phyloP scores from a whole-genome alignment of 2,797 vertebrate species.

The Trematomus bernacchii region DNA sequence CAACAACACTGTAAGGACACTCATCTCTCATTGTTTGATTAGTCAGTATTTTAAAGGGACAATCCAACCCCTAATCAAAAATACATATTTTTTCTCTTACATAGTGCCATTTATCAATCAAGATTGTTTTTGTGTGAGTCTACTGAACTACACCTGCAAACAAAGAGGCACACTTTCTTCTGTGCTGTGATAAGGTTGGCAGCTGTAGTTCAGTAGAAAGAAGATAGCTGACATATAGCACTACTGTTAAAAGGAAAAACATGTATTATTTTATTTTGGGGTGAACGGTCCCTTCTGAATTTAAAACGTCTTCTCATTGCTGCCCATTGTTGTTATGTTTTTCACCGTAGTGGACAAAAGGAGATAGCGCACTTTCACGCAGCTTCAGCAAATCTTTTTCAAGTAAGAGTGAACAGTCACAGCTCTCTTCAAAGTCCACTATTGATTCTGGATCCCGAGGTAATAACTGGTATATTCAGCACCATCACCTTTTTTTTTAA shows the following conservation, averaged over 20 bases:
- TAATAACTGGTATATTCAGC: constrained; percentile 45
- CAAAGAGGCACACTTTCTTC: too few species aligned
- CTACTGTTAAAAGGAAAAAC: too few species aligned
- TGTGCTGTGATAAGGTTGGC: too few species aligned
- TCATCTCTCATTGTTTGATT: constrained; percentile 59
- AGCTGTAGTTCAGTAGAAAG: too few species aligned
- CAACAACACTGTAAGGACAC: constrained; percentile 55
- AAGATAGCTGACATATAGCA: too few species aligned
- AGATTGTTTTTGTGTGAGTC: too few species aligned
- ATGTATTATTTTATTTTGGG: too few species aligned
- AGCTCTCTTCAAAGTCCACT: constrained; percentile 61
- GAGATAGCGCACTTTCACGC: constrained; percentile 40
- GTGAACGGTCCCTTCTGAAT: too few species aligned
- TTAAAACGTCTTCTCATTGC: not conserved
- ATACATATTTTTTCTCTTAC: too few species aligned
- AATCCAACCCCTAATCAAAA: too few species aligned
- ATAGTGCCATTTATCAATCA: too few species aligned
- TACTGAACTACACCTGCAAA: too few species aligned
- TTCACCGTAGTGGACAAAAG: constrained; percentile 58
- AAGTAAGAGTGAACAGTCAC: constrained; percentile 71
- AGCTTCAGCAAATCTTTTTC: constrained; percentile 63
- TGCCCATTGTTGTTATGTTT: constrained; percentile 7
- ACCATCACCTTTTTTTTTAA: not conserved
- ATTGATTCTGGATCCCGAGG: constrained; percentile 77
- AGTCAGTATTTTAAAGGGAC: not conserved